Evolutionary conservation across 2,113 vertebrate species (phyloP).

Genomic region (Periophthalmodon schlosseri): DNA sequence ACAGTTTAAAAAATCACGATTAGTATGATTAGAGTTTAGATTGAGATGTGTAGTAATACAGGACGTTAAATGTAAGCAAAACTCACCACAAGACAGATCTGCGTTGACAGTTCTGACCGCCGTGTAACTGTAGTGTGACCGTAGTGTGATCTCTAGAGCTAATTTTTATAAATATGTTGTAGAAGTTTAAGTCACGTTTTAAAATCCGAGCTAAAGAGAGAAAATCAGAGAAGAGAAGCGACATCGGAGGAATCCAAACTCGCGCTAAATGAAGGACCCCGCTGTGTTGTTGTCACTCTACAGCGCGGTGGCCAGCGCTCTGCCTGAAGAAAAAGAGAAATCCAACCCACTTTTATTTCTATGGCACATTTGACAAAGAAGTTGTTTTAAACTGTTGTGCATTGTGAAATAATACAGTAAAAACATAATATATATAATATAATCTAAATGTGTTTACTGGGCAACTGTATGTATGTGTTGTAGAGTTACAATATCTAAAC

Average conservation of each 20-base stretch:
- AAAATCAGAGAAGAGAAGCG: background rate
- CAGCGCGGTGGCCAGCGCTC: background rate
- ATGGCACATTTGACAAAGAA: no score
- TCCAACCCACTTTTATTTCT: no score
- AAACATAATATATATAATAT: no score
- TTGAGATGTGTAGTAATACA: no score
- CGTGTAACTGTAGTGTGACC: background rate
- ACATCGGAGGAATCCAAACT: slow-evolving; percentile 43
- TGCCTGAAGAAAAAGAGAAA: slow-evolving; percentile 42
- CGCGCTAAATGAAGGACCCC: slow-evolving; percentile 72
- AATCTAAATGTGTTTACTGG: no score
- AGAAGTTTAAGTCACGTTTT: background rate
- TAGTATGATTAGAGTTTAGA: no score
- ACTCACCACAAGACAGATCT: background rate
- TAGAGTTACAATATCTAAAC: no score
- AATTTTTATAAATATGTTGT: background rate
- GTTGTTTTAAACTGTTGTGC: no score
- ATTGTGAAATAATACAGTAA: no score
- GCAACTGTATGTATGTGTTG: no score
- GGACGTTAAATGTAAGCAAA: background rate
- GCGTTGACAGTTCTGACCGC: background rate
- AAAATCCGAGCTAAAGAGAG: background rate
- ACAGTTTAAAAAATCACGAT: no score
- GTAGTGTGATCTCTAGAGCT: background rate
- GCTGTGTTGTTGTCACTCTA: slow-evolving; percentile 47